These are phyloP conservation scores for Caenorhabditis uteleia DNA, from an alignment of 2,888 invertebrate species.

Conservation along the genomic window DNA sequence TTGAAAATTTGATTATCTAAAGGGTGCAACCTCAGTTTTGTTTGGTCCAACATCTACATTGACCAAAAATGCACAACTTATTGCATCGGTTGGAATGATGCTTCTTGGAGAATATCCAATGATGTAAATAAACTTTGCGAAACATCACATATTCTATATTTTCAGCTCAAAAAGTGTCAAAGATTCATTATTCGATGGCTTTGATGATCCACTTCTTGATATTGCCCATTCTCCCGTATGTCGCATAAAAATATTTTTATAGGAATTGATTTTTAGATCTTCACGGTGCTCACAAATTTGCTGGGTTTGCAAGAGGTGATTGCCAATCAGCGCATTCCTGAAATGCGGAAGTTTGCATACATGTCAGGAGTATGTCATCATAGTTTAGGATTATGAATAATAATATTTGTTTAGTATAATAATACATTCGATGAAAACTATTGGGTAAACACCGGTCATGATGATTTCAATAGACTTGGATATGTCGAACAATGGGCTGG, in stretches of 20 bases:
- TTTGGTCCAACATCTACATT: too few species aligned
- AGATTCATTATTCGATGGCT: constrained; percentile 64
- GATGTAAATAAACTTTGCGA: too few species aligned
- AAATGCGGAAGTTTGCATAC: constrained; percentile 57
- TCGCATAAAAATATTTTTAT: neutral
- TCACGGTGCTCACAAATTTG: constrained; percentile 35
- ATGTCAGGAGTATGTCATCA: constrained; percentile 49
- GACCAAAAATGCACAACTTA: constrained; percentile 21
- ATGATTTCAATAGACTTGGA: constrained; percentile 51
- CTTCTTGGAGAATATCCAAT: constrained; percentile 56
- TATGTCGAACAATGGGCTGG: constrained; percentile 54
- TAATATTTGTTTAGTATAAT: constrained; percentile 66
- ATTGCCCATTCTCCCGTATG: constrained; percentile 52
- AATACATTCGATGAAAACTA: constrained; percentile 62
- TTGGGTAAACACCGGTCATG: constrained; percentile 59
- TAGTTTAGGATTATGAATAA: too few species aligned
- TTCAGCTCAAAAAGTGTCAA: constrained; percentile 53
- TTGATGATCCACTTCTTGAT: constrained; percentile 58
- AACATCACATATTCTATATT: too few species aligned
- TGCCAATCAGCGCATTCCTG: constrained; percentile 53
- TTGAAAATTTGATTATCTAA: too few species aligned
- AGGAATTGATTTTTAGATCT: constrained; percentile 20
- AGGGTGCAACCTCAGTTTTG: too few species aligned
- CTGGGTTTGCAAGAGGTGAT: constrained; percentile 35
- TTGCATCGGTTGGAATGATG: constrained; percentile 42